Percentiles rank a stretch among this genome's conserved stretches.
Conservation (phyloP, 1,140 invertebrate genomes). For the Papilio glaucus region DNA sequence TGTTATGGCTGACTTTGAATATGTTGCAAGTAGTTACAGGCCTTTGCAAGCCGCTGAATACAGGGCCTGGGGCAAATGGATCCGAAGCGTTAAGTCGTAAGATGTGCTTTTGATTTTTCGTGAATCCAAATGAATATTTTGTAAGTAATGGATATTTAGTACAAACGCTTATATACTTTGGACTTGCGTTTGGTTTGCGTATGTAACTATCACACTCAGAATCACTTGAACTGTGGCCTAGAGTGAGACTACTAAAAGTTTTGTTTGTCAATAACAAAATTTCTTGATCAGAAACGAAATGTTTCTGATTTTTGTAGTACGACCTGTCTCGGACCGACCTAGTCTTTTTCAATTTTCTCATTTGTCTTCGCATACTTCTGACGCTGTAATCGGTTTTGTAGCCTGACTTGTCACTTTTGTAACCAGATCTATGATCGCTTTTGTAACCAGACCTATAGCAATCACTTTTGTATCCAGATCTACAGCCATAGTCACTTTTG, state of each 20-base stretch:
- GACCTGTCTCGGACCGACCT: conserved; percentile 81
- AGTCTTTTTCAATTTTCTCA: conserved; percentile 82
- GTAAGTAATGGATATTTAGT: conserved; percentile 73
- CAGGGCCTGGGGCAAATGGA: conserved; percentile 80
- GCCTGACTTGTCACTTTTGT: conserved; percentile 85
- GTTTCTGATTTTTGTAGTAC: conserved; percentile 83
- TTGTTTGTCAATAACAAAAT: conserved; percentile 79
- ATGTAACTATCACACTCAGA: conserved; percentile 78
- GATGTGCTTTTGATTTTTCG: conserved; percentile 70
- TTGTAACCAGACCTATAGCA: conserved; percentile 84
- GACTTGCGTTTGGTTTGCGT: conserved; percentile 69
- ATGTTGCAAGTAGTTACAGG: conserved; percentile 77
- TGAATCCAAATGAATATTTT: conserved; percentile 71
- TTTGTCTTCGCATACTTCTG: conserved; percentile 79
- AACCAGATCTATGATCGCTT: conserved; percentile 84
- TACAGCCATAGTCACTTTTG: conserved; percentile 84
- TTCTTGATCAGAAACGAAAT: conserved; percentile 83
- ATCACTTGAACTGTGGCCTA: conserved; percentile 80
- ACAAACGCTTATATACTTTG: conserved; percentile 76
- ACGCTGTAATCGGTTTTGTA: conserved; percentile 85
- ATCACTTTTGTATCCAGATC: conserved; percentile 83
- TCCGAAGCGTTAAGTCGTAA: conserved; percentile 74
- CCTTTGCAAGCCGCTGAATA: conserved; percentile 77
- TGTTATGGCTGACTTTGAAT: conserved; percentile 77
- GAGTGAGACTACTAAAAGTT: conserved; percentile 78